Evolutionary conservation across 2,888 invertebrate species (phyloP).

Genomic region (Aporophyla lueneburgensis): DNA sequence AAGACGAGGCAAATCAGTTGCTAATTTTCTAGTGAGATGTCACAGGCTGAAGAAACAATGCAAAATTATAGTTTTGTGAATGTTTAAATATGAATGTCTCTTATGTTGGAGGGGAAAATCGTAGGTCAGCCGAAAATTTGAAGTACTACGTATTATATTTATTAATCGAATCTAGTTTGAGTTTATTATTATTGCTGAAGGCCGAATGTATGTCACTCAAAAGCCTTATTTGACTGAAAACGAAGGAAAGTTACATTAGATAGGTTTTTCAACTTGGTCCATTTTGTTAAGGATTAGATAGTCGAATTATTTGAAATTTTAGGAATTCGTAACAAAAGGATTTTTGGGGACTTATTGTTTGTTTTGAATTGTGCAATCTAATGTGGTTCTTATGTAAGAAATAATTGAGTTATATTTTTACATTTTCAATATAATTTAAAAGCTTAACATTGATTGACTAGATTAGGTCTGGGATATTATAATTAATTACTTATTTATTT

Average conservation of each 20-base stretch:
- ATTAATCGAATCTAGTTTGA: constrained; percentile 60
- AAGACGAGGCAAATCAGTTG: constrained; percentile 41
- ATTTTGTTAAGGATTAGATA: constrained; percentile 77
- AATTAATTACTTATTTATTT: constrained; percentile 76
- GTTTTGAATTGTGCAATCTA: constrained; percentile 70
- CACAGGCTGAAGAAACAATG: constrained; percentile 54
- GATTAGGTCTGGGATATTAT: constrained; percentile 67
- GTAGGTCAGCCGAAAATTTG: constrained; percentile 44
- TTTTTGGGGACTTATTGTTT: constrained; percentile 52
- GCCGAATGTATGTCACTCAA: constrained; percentile 38
- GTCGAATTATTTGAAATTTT: constrained; percentile 75
- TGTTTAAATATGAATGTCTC: constrained; percentile 28
- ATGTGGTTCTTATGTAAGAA: constrained; percentile 60
- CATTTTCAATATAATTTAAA: constrained; percentile 55
- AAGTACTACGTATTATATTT: constrained; percentile 61
- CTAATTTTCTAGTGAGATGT: constrained; percentile 63
- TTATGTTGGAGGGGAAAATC: constrained; percentile 49
- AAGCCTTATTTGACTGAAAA: constrained; percentile 66
- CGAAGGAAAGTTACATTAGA: constrained; percentile 66
- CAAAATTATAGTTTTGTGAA: constrained; percentile 58
- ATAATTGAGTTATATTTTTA: constrained; percentile 65
- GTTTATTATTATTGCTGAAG: constrained; percentile 45
- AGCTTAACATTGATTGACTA: constrained; percentile 51
- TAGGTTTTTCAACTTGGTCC: constrained; percentile 73
- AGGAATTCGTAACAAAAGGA: constrained; percentile 49